These are phyloP conservation scores for Sthenelais limicola DNA, from an alignment of 2,888 invertebrate species.

Conservation along the genomic window DNA sequence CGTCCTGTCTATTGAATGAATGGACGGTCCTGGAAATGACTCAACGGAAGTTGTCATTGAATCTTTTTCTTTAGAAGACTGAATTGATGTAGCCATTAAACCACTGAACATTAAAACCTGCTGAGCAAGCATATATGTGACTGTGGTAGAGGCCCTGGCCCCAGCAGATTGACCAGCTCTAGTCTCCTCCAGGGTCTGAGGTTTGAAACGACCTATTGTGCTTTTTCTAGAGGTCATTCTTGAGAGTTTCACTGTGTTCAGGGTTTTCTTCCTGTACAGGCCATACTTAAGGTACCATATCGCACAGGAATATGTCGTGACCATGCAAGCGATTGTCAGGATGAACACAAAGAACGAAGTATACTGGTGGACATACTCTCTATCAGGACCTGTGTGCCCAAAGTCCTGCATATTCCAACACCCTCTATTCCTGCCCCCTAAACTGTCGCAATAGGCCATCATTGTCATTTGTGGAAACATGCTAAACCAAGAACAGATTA, in stretches of 20 bases:
- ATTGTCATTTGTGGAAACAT: neutral
- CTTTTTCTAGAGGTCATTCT: neutral
- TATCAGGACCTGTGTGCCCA: neutral
- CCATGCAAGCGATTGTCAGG: neutral
- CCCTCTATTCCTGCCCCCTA: too few species aligned
- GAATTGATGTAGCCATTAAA: neutral
- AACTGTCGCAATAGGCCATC: neutral
- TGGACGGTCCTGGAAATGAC: neutral
- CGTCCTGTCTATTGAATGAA: neutral
- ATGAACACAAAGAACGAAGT: neutral
- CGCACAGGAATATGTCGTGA: neutral
- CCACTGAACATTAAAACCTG: constrained; percentile 1
- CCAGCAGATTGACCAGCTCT: too few species aligned
- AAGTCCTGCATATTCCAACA: too few species aligned
- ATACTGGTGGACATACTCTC: neutral
- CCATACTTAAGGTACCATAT: neutral
- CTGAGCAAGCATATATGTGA: constrained; percentile 6
- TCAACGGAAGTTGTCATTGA: neutral
- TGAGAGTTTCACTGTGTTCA: too few species aligned
- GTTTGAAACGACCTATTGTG: too few species aligned
- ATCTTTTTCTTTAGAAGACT: neutral
- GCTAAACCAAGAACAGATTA: neutral
- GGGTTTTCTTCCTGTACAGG: neutral
- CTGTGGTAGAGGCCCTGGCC: too few species aligned
- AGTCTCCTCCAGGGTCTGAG: too few species aligned